Evolutionary conservation across 1,140 invertebrate species (phyloP).

Genomic region (Carposina sasakii): DNA sequence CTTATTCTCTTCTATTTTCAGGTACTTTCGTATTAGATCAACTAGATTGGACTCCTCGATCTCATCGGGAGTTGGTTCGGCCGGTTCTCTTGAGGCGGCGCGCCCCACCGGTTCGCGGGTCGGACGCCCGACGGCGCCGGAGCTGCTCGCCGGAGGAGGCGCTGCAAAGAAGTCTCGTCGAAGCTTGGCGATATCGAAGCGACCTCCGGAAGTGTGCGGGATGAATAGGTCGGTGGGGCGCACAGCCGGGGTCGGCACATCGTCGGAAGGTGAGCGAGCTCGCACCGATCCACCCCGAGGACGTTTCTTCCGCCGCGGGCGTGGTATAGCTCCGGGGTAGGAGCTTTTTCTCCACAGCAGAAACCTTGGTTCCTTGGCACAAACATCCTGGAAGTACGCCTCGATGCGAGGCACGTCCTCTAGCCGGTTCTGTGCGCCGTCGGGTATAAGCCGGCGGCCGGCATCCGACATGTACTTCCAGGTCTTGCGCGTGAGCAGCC

Average conservation of each 20-base stretch:
- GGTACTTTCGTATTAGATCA: conserved; percentile 79
- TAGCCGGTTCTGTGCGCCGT: conserved; percentile 78
- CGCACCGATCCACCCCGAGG: conserved; percentile 78
- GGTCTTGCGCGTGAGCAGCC: conserved; percentile 89
- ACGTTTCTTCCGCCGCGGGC: conserved; percentile 70
- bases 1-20: conserved; percentile 70
- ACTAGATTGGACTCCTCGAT: conserved; percentile 74
- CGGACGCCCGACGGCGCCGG: conserved; percentile 36
- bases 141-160: conserved; percentile 39
- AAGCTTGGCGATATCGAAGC: conserved; percentile 78
- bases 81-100: conserved; percentile 17
- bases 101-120: conserved; percentile 15
- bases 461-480: conserved; percentile 94
- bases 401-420: conserved; percentile 87
- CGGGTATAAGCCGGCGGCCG: conserved; percentile 87
- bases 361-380: conserved; percentile 83
- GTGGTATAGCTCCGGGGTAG: conserved; percentile 79
- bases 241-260: conserved; percentile 54
- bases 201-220: conserved; percentile 72
- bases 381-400: conserved; percentile 88
- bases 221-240: conserved; percentile 70
- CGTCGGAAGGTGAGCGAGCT: conserved; percentile 77
- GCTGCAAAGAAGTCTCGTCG: conserved; percentile 76
- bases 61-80: conserved; percentile 45
- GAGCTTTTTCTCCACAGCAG: conserved; percentile 87